Conservation (phyloP, 2,113 vertebrate genomes). For the Chloebia gouldiae region DNA sequence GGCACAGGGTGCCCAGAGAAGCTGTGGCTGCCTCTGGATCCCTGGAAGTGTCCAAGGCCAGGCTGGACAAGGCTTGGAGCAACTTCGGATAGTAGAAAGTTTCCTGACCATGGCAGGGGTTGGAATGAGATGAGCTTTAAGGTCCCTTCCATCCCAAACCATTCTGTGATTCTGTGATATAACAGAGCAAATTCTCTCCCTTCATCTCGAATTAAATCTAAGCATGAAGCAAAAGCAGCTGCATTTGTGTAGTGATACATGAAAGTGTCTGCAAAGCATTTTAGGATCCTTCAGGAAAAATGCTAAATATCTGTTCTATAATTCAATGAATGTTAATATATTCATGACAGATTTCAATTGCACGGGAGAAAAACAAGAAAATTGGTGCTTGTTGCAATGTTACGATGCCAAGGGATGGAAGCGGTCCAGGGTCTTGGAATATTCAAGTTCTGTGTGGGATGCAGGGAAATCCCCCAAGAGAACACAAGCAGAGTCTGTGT, state of each 20-base stretch:
- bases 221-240: background rate
- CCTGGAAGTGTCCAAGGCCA: background rate
- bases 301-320: constrained; percentile 25
- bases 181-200: background rate
- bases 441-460: background rate
- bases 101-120: background rate
- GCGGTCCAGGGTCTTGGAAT: background rate
- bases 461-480: background rate
- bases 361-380: background rate
- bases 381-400: background rate
- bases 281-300: constrained; percentile 48
- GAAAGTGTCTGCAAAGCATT: background rate
- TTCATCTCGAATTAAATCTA: background rate
- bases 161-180: background rate
- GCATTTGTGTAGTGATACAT: background rate
- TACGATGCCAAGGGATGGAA: background rate
- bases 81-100: background rate
- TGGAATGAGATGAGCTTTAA: background rate
- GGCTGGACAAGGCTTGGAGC: accelerated
- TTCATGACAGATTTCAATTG: constrained; percentile 1
- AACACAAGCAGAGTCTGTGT: background rate
- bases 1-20: background rate
- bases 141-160: background rate
- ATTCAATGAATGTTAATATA: constrained; percentile 10
- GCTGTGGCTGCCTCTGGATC: background rate